phyloP scores from a whole-genome alignment of 1,140 invertebrate genomes.

The Cylas formicarius region DNA sequence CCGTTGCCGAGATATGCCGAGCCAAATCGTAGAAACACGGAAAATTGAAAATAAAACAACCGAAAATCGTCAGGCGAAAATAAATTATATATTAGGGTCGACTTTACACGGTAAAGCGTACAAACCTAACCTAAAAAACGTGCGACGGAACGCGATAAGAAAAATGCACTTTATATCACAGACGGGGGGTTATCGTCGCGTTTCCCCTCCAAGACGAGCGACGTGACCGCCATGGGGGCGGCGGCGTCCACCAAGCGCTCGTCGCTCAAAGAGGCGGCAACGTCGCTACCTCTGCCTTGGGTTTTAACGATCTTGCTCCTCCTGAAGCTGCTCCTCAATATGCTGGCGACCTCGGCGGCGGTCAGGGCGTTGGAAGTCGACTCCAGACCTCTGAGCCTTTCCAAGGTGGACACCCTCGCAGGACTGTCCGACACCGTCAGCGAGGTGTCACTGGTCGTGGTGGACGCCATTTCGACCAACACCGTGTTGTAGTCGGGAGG shows the following conservation, averaged over 20 bases:
- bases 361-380: constrained; percentile 44
- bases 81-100: too few relatives aligned
- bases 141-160: too few relatives aligned
- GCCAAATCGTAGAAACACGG: too few relatives aligned
- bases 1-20: too few relatives aligned
- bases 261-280: constrained; percentile 42
- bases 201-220: constrained; percentile 37
- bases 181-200: constrained; percentile 16
- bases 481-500: constrained; percentile 59
- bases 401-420: constrained; percentile 25
- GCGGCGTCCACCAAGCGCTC: constrained; percentile 53
- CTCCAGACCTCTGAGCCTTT: constrained; percentile 26
- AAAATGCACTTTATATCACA: constrained; percentile 29
- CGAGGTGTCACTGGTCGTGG: constrained; percentile 15
- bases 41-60: too few relatives aligned
- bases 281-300: constrained; percentile 24
- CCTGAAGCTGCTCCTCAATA: constrained; percentile 52
- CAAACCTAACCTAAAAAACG: too few relatives aligned
- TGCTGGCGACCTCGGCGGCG: constrained; percentile 51
- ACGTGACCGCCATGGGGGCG: constrained; percentile 51
- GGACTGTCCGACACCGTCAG: constrained; percentile 15
- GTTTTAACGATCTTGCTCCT: constrained; percentile 34
- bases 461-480: constrained; percentile 43
- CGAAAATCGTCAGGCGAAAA: too few relatives aligned
- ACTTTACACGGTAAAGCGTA: too few relatives aligned